These are phyloP conservation scores for Augochlora pura DNA, from an alignment of 1,140 invertebrate genomes.

Conservation along the genomic window DNA sequence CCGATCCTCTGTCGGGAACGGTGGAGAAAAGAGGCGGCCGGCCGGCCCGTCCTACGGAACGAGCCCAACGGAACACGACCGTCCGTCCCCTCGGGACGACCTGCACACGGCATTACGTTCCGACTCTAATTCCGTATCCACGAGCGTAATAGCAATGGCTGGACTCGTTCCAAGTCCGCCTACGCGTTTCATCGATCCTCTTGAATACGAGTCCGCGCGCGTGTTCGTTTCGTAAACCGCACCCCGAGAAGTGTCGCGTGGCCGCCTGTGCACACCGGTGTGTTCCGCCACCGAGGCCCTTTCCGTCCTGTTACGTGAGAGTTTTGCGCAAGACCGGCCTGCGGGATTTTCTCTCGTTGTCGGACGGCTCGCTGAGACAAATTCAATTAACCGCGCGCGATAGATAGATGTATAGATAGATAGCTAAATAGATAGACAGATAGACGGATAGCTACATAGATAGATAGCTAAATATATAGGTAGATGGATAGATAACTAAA, in stretches of 20 bases:
- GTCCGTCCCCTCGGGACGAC: no score
- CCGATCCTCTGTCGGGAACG: no score
- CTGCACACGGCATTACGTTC: slow-evolving; percentile 33
- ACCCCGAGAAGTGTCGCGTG: slow-evolving; percentile 4
- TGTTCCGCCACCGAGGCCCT: neutral
- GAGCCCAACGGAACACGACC: no score
- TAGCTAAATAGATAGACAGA: no score
- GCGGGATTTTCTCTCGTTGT: neutral
- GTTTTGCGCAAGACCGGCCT: slow-evolving; percentile 5
- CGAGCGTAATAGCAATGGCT: slow-evolving; percentile 55
- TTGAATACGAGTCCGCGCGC: slow-evolving; percentile 23
- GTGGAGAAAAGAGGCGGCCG: no score
- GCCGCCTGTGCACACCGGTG: slow-evolving; percentile 14
- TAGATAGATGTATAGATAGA: no score
- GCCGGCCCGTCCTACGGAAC: no score
- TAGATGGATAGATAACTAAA: no score
- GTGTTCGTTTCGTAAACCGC: slow-evolving; percentile 38
- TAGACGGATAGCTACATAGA: no score
- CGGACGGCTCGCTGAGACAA: neutral
- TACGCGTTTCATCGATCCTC: slow-evolving; percentile 41
- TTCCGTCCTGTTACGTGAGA: slow-evolving; percentile 22
- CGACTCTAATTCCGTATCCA: slow-evolving; percentile 56
- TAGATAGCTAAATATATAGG: no score
- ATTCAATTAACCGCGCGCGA: neutral
- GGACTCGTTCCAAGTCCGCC: slow-evolving; percentile 47